These are phyloP conservation scores for Pachyseris speciosa DNA, from an alignment of 64 coral and sea anemone genomes.

Conservation along the genomic window DNA sequence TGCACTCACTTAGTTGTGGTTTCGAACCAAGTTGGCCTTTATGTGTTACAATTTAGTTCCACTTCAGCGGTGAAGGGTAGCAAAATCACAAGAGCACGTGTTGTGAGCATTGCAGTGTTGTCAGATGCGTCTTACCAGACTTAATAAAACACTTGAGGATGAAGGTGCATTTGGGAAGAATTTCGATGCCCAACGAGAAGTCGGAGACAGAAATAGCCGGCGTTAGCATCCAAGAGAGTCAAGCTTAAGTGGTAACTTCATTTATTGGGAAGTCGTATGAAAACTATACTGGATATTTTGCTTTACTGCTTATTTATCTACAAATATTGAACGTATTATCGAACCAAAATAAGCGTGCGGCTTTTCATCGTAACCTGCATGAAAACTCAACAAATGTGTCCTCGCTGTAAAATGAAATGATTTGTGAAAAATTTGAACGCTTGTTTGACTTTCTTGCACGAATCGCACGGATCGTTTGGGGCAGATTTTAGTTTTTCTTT, in stretches of 20 bases:
- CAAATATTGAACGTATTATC: conserved; percentile 44
- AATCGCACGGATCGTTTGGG: background rate
- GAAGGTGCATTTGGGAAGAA: background rate
- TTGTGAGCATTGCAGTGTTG: background rate
- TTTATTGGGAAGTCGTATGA: background rate
- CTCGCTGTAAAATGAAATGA: background rate
- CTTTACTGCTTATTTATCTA: conserved; percentile 21
- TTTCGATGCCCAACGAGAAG: background rate
- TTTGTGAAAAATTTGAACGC: no score
- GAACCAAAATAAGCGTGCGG: background rate
- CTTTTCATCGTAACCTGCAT: background rate
- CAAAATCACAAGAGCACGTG: background rate
- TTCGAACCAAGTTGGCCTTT: background rate
- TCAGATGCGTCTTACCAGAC: background rate
- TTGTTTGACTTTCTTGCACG: background rate
- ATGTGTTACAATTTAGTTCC: background rate
- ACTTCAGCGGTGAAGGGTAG: background rate
- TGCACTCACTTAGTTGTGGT: background rate
- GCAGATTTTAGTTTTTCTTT: background rate
- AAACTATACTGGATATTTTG: conserved; percentile 28
- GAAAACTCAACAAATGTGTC: background rate
- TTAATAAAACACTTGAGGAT: background rate
- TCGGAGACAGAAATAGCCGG: background rate
- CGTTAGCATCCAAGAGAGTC: background rate
- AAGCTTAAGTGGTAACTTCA: background rate